These are phyloP conservation scores for Pagetopsis macropterus DNA, from an alignment of 2,797 vertebrate genomes.

Conservation along the genomic window DNA sequence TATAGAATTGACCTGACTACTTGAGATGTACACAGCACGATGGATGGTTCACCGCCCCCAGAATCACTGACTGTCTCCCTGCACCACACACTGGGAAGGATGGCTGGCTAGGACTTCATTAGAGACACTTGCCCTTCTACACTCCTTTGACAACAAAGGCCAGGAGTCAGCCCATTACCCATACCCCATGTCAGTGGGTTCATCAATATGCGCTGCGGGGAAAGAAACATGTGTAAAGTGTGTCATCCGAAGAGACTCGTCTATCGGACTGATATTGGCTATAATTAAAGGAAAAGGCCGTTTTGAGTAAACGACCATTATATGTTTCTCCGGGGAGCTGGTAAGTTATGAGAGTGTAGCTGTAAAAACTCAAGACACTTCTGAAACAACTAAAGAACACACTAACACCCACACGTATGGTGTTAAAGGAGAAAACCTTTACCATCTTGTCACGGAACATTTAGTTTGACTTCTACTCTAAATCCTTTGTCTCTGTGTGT, in stretches of 20 bases:
- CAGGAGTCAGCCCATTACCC: slow-evolving; percentile 52
- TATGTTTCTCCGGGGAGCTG: slow-evolving; percentile 22
- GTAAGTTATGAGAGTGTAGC: slow-evolving; percentile 26
- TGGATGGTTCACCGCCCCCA: neutral
- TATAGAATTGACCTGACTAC: no score
- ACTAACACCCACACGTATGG: no score
- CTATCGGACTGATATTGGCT: slow-evolving; percentile 14
- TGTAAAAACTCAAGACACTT: slow-evolving; percentile 6
- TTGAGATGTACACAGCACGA: neutral
- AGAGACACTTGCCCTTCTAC: slow-evolving; percentile 34
- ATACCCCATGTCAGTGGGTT: slow-evolving; percentile 23
- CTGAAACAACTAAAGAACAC: neutral
- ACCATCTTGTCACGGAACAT: no score
- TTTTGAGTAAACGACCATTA: slow-evolving; percentile 23
- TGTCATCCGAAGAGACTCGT: neutral
- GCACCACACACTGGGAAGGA: neutral
- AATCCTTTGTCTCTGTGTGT: no score
- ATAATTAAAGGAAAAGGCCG: slow-evolving; percentile 29
- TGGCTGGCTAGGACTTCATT: slow-evolving; percentile 57
- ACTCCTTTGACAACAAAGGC: slow-evolving; percentile 53
- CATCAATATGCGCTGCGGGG: slow-evolving; percentile 11
- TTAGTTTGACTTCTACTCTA: no score
- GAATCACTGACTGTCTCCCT: neutral
- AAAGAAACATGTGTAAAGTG: slow-evolving; percentile 2
- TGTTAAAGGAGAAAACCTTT: no score